Evolutionary conservation across 1,140 invertebrate species (phyloP), one percentile per base, ranked within the genome.

Genomic region (Diabrotica virgifera): DNA sequence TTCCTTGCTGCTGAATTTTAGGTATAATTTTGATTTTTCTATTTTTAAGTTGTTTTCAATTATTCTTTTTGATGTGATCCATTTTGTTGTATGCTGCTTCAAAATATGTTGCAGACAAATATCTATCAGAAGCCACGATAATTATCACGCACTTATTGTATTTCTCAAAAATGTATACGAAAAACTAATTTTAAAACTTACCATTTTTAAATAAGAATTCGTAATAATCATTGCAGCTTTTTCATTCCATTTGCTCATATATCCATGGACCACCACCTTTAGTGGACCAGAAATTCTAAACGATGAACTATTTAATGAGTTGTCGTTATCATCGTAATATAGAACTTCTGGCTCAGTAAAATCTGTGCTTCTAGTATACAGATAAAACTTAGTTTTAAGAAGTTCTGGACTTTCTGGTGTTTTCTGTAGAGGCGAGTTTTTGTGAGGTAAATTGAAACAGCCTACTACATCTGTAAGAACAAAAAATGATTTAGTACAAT

Each of bases 251-350:
- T 67, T 72, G 50, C 75, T 74, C 65, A 74, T 74, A 58, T 77
- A 79, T 0, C 78, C 87, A 72, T 89, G 87, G 7, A 88, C 81
- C 5, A 88, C 80, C 12, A 89, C 82, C 70, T 87, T 88, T 0
- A 85, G 81, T 3, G 82, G 81, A 53, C 80, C 69, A 5, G 67
- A 52, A 0, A 79, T 68, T 59, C 83, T 74, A 62, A 86, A 88
- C 62, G 80, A 76, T 0, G 82, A 86, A 0, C 72, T 59, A 67
- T 83, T 84, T 0, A 85, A 82, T 7, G 76, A 75, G n/a, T 75
- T 74, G 38, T 74, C 71, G 0, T 79, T 80, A 8, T 80, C 79
- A 63, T 82, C 83, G 55, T 81, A 80, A 46, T 82, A 76, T 0
- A 81, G 74, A 11, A 79, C 70, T 46, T 79, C 68, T 0, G 75